Base-by-base conservation (phyloP, 2,888 invertebrate genomes). In the Amphipyra berbera region DNA sequence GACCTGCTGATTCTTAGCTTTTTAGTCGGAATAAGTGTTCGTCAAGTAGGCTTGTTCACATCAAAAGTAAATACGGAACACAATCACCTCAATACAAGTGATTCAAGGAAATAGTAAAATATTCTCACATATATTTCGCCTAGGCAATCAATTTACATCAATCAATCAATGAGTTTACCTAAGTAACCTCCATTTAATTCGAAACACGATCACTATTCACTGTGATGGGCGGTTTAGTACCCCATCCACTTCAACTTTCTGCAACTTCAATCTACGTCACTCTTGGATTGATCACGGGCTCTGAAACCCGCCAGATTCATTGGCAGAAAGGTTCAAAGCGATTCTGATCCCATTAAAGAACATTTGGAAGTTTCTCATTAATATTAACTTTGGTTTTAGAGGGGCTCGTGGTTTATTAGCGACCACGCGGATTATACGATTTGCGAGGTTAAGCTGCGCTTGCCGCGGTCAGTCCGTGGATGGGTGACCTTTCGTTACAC, bases 131-230 rank as follows among this genome's bases (percentile, higher is more conserved):
- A 79, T 64, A 73, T 78, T 58, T 35, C 55, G 40, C 30, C 38
- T 44, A 62, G 50, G 50, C 81, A 78, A 83, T 83, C 83, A 84
- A 85, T 87, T 83, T 84, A 84, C 82, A 88, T 86, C 85, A 82
- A 84, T 85, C 85, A 83, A 85, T 85, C 83, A 73, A 81, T 77
- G 73, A 65, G 73, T 79, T 72, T 74, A 64, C 71, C 76, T 73
- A 74, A 78, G 77, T 79, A 66, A 82, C 79, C 74, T 73, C 74
- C 75, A 85, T 85, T 84, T 84, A 79, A 85, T 83, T 76, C 82
- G 73, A 73, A 73, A 82, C 82, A 82, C 81, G 82, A 74, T 63
- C 82, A 79, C 83, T 78, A 79, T 82, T 83, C 81, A 82, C 79
- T 61, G 68, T 81, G 77, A 81, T 82, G 74, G 82, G 79, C 78